Evolutionary conservation across 2,113 vertebrate species (phyloP).

Genomic region (Chaetura pelagica): DNA sequence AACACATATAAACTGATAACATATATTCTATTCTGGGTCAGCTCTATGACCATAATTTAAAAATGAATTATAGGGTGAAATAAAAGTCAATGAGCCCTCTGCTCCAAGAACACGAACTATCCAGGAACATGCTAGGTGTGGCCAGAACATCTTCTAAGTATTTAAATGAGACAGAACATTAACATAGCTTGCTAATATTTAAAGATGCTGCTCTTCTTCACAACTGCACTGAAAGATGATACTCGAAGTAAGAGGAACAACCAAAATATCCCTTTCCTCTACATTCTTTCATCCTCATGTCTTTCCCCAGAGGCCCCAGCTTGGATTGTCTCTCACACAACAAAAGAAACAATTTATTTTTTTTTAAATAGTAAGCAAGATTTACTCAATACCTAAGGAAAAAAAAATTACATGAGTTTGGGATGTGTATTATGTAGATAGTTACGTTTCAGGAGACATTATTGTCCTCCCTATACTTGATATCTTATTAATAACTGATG

Average conservation of each 20-base stretch:
- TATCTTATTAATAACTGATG: background rate
- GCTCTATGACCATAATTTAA: background rate
- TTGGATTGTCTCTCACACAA: background rate
- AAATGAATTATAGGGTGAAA: background rate
- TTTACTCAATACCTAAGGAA: background rate
- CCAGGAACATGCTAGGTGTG: background rate
- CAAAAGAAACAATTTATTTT: background rate
- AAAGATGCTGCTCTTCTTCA: background rate
- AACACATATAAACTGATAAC: background rate
- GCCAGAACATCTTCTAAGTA: background rate
- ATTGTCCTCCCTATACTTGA: background rate
- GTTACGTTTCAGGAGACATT: background rate
- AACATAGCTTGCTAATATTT: background rate
- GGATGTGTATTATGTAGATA: background rate
- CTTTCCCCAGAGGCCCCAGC: background rate
- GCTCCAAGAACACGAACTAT: background rate
- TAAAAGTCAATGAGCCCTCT: background rate
- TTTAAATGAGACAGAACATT: background rate
- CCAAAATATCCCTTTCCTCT: background rate
- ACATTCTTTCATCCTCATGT: background rate
- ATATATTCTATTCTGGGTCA: background rate
- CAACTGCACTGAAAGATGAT: background rate
- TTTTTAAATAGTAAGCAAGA: background rate
- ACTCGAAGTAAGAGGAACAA: too few species aligned
- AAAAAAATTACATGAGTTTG: background rate